These are phyloP conservation scores for Balearica regulorum DNA, from an alignment of 2,797 vertebrate genomes.

Conservation along the genomic window DNA sequence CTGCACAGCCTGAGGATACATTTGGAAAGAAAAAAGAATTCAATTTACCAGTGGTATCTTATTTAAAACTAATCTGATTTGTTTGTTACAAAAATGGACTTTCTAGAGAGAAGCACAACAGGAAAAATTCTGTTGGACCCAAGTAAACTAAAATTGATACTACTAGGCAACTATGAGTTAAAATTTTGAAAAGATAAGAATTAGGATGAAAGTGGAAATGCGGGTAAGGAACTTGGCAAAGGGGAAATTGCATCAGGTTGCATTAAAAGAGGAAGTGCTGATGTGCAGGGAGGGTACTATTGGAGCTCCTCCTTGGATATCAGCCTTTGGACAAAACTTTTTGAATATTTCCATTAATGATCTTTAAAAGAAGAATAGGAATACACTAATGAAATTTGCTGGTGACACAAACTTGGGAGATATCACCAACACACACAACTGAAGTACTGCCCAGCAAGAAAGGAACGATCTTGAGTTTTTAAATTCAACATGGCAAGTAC, in stretches of 20 bases:
- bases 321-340: not conserved
- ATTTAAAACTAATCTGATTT: not conserved
- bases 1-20: not conserved
- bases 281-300: not conserved
- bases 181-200: not conserved
- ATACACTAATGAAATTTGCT: not conserved
- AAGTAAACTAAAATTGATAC: not conserved
- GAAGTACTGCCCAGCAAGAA: not conserved
- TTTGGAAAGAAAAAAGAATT: not conserved
- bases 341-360: not conserved
- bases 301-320: not conserved
- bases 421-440: not conserved
- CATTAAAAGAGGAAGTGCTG: not conserved
- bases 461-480: not conserved
- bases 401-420: not conserved
- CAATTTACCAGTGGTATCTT: not conserved
- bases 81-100: not conserved
- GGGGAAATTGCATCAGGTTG: not conserved
- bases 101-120: not conserved
- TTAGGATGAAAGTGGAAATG: not conserved
- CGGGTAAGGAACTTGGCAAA: not conserved
- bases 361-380: not conserved
- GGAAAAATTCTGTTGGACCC: not conserved
- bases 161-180: not conserved
- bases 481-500: not conserved